phyloP scores from a whole-genome alignment of 2,888 invertebrate genomes.

The Smittia sp. region DNA sequence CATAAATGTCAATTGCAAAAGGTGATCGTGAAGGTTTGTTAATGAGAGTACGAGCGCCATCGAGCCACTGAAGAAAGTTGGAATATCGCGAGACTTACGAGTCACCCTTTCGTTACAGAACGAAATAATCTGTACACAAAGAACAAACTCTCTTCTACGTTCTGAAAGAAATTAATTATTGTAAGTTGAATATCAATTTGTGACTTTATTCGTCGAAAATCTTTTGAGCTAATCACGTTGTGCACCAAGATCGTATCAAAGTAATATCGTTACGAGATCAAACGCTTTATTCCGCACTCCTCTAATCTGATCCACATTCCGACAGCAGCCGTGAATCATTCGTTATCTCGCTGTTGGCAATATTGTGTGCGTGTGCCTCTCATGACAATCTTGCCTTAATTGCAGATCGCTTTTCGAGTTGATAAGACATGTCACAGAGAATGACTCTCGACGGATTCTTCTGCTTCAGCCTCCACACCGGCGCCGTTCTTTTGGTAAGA shows the following conservation, averaged over 20 bases:
- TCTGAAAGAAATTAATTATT: background rate
- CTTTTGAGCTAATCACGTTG: too few relatives aligned
- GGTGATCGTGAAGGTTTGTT: too few relatives aligned
- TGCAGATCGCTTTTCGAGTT: background rate
- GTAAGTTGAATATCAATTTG: too few relatives aligned
- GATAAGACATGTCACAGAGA: background rate
- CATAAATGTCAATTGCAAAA: too few relatives aligned
- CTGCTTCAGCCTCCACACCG: constrained; percentile 36
- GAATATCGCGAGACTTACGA: background rate
- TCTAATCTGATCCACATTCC: background rate
- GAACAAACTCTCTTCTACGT: background rate
- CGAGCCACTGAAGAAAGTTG: too few relatives aligned
- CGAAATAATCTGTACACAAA: constrained; percentile 3
- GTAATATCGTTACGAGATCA: background rate
- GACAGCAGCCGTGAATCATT: background rate
- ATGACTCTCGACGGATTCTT: constrained; percentile 25
- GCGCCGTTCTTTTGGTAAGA: constrained; percentile 10
- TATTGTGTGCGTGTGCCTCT: background rate
- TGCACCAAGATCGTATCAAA: too few relatives aligned
- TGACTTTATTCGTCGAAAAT: too few relatives aligned
- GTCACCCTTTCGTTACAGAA: background rate
- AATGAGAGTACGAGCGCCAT: too few relatives aligned
- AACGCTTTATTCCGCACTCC: background rate
- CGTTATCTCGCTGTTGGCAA: background rate
- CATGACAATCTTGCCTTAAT: background rate